Evolutionary conservation across 2,113 vertebrate genomes (phyloP).

Genomic region (Ophthalmolycus amberensis): DNA sequence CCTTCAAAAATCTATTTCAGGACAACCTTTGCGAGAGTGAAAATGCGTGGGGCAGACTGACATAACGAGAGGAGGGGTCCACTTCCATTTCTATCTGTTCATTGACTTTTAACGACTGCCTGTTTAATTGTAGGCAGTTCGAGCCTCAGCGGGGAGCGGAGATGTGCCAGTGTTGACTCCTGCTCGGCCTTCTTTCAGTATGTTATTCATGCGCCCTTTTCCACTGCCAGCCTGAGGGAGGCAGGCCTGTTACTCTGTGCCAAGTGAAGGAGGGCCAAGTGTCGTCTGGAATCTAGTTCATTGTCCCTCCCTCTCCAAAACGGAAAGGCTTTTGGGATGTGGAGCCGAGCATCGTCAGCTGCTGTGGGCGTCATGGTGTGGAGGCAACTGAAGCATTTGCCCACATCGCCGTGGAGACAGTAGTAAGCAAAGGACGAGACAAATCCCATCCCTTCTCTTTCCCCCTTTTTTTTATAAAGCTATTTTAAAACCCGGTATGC

Average conservation of each 20-base stretch:
- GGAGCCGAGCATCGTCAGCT: conserved; percentile 47
- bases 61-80: conserved; percentile 20
- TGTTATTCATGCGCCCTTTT: conserved; percentile 71
- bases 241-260: conserved; percentile 52
- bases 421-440: conserved; percentile 47
- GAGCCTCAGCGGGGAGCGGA: conserved; percentile 52
- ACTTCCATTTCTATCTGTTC: conserved; percentile 42
- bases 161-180: conserved; percentile 67
- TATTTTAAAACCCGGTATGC: conserved; percentile 66
- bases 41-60: not conserved
- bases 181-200: conserved; percentile 63
- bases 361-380: conserved; percentile 48
- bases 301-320: conserved; percentile 67
- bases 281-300: conserved; percentile 72
- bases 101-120: conserved; percentile 50
- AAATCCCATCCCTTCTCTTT: conserved; percentile 36
- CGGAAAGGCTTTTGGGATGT: conserved; percentile 56
- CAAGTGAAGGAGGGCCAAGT: conserved; percentile 76
- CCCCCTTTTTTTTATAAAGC: conserved; percentile 24
- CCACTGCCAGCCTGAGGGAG: conserved; percentile 65
- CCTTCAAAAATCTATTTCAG: conserved; percentile 24
- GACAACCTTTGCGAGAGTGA: not conserved
- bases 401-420: conserved; percentile 66
- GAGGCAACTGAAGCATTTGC: conserved; percentile 52
- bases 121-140: conserved; percentile 61